Conservation (phyloP, 2,113 vertebrate genomes). For the Picathartes gymnocephalus region DNA sequence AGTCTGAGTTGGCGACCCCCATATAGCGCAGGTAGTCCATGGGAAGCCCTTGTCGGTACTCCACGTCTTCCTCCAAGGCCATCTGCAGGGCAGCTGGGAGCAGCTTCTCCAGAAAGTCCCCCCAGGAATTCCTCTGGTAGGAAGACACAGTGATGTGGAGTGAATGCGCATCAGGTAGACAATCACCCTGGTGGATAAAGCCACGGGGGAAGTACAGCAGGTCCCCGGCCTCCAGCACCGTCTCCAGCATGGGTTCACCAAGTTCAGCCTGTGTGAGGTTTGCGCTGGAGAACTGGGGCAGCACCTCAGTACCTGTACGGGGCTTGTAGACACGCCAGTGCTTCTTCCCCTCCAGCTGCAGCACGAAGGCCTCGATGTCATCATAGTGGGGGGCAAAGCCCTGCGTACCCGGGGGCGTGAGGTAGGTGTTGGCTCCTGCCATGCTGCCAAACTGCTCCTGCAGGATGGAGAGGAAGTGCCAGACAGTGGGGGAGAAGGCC, state of each 20-base stretch:
- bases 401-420: conserved; percentile 90
- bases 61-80: conserved; percentile 90
- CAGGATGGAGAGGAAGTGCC: conserved; percentile 89
- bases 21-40: conserved; percentile 88
- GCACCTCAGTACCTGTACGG: conserved; percentile 62
- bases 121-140: conserved; percentile 94
- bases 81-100: conserved; percentile 88
- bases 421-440: conserved; percentile 91
- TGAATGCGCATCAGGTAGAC: conserved; percentile 84
- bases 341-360: conserved; percentile 96
- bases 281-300: conserved; percentile 68
- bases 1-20: conserved; percentile 88
- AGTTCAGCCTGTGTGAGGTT: conserved; percentile 86
- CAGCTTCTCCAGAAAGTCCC: conserved; percentile 86
- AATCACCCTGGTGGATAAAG: conserved; percentile 91
- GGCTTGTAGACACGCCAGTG: conserved; percentile 93
- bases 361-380: conserved; percentile 94
- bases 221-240: conserved; percentile 88
- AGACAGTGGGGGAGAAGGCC: conserved; percentile 84
- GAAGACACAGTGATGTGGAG: conserved; percentile 94
- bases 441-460: conserved; percentile 95
- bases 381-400: conserved; percentile 98
- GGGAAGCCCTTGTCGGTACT: conserved; percentile 89
- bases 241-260: conserved; percentile 84
- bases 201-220: conserved; percentile 94